These are phyloP conservation scores for Gastrophysa polygoni DNA, from an alignment of 2,888 invertebrate genomes.

Conservation along the genomic window DNA sequence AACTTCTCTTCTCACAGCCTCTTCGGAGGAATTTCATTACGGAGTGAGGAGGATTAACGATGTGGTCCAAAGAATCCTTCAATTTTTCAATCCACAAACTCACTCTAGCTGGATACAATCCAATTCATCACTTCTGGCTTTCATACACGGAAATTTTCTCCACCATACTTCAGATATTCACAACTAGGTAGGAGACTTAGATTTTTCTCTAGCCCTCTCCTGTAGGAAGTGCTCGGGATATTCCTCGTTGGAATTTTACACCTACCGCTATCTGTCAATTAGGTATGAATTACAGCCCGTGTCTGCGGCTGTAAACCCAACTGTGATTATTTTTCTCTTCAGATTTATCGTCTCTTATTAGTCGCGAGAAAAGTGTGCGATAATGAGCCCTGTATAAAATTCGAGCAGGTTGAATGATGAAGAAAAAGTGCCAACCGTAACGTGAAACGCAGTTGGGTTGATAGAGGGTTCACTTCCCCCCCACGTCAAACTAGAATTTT, in stretches of 20 bases:
- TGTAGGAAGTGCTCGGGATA: conserved; percentile 13
- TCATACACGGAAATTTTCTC: no score
- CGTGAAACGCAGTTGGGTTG: not conserved
- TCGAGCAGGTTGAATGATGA: conserved; percentile 14
- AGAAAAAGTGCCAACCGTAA: not conserved
- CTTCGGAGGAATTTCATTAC: no score
- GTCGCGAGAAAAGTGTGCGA: conserved; percentile 26
- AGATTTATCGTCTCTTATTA: conserved; percentile 41
- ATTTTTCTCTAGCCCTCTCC: conserved; percentile 14
- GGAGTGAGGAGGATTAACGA: no score
- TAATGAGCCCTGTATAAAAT: conserved; percentile 31
- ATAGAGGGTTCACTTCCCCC: not conserved
- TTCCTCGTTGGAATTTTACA: conserved; percentile 52
- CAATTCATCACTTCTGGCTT: no score
- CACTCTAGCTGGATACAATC: no score
- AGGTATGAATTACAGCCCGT: conserved; percentile 56
- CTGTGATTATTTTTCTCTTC: conserved; percentile 43
- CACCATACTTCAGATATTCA: no score
- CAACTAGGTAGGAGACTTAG: no score
- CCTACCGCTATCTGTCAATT: conserved; percentile 58
- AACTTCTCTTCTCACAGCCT: no score
- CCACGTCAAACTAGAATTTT: not conserved
- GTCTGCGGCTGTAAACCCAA: conserved; percentile 40
- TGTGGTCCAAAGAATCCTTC: no score
- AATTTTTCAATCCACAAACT: no score